A percentile compares a stretch with the other conserved stretches of the same genome.
Conservation (phyloP, 2,797 vertebrate genomes). For the Notolabrus celidotus region DNA sequence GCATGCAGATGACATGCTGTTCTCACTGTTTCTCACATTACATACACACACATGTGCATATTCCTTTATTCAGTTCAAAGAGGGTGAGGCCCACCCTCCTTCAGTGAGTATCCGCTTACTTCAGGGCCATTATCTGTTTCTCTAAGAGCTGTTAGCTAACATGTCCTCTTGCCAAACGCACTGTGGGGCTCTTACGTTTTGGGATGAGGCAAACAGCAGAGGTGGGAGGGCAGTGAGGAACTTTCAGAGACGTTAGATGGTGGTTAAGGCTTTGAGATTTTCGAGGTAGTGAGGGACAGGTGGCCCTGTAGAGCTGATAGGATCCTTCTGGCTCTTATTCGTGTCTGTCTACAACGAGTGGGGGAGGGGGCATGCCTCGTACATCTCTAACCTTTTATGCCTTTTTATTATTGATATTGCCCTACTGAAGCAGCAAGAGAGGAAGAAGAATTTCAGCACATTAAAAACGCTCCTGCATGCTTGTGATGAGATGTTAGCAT, state of each 20-base stretch:
- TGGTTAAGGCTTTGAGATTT: constrained; percentile 3
- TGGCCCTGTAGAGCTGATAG: constrained; percentile 29
- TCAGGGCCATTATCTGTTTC: constrained; percentile 45
- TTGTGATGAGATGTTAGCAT: not conserved
- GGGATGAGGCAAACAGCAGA: not conserved
- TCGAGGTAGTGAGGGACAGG: constrained; percentile 18
- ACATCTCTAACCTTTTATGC: constrained; percentile 37
- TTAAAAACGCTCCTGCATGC: not conserved
- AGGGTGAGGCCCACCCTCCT: constrained; percentile 26
- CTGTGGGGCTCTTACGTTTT: constrained; percentile 35
- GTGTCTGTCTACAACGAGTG: constrained; percentile 18
- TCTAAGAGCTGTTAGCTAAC: constrained; percentile 11
- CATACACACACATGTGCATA: constrained; percentile 1
- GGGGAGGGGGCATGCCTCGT: constrained; percentile 38
- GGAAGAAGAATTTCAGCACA: not conserved
- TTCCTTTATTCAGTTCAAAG: constrained; percentile 21
- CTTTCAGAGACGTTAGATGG: not conserved
- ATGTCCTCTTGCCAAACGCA: constrained; percentile 5
- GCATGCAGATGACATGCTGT: not conserved
- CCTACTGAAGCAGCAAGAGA: constrained; percentile 18
- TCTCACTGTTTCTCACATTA: constrained; percentile 25
- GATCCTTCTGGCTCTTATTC: constrained; percentile 42
- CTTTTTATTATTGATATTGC: constrained; percentile 44
- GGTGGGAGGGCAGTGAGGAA: not conserved
- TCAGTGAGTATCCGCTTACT: constrained; percentile 52